These are phyloP conservation scores for Lampris incognitus DNA, from an alignment of 2,113 vertebrate species.

Conservation along the genomic window DNA sequence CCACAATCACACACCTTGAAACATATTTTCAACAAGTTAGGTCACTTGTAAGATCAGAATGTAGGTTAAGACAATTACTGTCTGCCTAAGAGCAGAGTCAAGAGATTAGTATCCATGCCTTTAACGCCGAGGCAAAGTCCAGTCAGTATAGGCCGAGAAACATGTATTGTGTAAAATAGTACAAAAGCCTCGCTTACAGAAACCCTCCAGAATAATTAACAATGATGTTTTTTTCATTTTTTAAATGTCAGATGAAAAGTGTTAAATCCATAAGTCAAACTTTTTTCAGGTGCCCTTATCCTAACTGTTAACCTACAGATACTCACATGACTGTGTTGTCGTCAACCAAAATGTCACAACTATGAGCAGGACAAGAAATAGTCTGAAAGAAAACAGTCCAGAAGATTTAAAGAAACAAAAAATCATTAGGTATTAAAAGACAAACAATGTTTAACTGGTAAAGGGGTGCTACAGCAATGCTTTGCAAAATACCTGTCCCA, in stretches of 20 bases:
- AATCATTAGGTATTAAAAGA: constrained; percentile 1
- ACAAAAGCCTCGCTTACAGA: neutral
- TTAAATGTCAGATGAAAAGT: no score
- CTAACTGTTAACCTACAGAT: constrained; percentile 15
- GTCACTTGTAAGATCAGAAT: constrained; percentile 51
- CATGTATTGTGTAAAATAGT: neutral
- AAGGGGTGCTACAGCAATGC: neutral
- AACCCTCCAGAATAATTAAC: neutral
- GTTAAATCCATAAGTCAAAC: no score
- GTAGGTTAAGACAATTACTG: constrained; percentile 78
- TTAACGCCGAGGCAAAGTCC: constrained; percentile 15
- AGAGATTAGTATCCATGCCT: constrained; percentile 50
- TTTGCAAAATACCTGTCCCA: constrained; percentile 92
- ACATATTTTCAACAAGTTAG: constrained; percentile 20
- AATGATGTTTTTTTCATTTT: no score
- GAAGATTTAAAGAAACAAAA: constrained; percentile 12
- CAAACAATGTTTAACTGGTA: neutral
- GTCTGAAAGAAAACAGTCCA: constrained; percentile 83
- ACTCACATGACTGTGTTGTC: constrained; percentile 99
- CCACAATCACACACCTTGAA: neutral
- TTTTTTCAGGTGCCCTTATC: neutral
- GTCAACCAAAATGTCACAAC: constrained; percentile 99
- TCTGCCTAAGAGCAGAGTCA: constrained; percentile 53
- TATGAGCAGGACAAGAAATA: constrained; percentile 99
- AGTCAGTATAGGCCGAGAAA: constrained; percentile 2